Conservation (phyloP, 2,113 vertebrate genomes). For the Haplochromis vanheusdeni region DNA sequence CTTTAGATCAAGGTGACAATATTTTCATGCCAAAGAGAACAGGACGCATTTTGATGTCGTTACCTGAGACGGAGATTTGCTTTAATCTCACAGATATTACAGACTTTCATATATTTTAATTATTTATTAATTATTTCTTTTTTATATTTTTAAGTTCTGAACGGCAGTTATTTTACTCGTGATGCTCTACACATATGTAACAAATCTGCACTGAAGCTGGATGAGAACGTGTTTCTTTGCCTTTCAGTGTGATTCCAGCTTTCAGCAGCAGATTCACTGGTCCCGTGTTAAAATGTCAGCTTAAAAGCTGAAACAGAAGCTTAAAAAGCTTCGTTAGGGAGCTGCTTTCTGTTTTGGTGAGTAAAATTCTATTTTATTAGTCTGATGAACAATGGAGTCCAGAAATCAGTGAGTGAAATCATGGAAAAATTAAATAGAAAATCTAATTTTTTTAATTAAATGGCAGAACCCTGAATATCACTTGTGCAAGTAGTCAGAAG, state of each 20-base stretch:
- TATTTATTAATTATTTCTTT: background rate
- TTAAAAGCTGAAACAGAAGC: background rate
- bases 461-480: background rate
- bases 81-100: background rate
- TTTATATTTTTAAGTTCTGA: background rate
- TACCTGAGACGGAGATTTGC: background rate
- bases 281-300: background rate
- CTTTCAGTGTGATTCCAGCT: background rate
- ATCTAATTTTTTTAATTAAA: background rate
- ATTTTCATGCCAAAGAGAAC: background rate
- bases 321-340: background rate
- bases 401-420: background rate
- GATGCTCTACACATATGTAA: background rate
- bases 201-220: background rate
- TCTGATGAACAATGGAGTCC: background rate
- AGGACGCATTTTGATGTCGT: background rate
- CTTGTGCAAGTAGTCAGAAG: background rate
- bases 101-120: background rate
- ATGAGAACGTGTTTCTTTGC: background rate
- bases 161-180: background rate
- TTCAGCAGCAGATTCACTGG: background rate
- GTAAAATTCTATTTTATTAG: background rate
- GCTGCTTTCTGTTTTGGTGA: background rate
- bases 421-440: background rate
- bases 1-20: slow-evolving; percentile 38